Conservation (phyloP, 2,888 invertebrate species). For the Habrosyne pyritoides region DNA sequence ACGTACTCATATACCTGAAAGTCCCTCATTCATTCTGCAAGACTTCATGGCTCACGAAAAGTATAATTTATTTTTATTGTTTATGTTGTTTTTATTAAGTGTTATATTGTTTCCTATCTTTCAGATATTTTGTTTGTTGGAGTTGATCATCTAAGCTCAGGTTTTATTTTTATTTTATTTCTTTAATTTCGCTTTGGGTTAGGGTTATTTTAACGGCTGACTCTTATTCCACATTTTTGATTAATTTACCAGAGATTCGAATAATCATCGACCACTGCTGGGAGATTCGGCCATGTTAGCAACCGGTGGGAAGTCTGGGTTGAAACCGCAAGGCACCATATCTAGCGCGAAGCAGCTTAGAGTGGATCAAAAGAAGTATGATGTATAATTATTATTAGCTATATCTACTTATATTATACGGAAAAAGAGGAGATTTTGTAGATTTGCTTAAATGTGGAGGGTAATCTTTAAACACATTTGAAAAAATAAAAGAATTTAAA, state of each 20-base stretch:
- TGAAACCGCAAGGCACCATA: slow-evolving; percentile 94
- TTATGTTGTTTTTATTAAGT: slow-evolving; percentile 18
- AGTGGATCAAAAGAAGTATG: slow-evolving; percentile 94
- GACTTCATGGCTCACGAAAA: too few relatives aligned
- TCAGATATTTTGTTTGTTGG: slow-evolving; percentile 20
- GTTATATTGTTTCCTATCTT: too few relatives aligned
- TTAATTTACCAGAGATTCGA: slow-evolving; percentile 89
- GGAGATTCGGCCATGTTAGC: slow-evolving; percentile 97
- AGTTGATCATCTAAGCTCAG: slow-evolving; percentile 17
- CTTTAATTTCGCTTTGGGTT: slow-evolving; percentile 3
- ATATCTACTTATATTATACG: too few relatives aligned
- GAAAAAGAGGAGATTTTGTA: too few relatives aligned
- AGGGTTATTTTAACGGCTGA: neutral
- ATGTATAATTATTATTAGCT: slow-evolving; percentile 20
- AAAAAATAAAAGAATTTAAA: too few relatives aligned
- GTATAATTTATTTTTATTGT: slow-evolving; percentile 18
- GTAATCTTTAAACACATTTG: too few relatives aligned
- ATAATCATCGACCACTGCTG: slow-evolving; percentile 93
- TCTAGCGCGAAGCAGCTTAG: slow-evolving; percentile 94
- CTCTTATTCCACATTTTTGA: slow-evolving; percentile 9
- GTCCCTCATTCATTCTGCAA: too few relatives aligned
- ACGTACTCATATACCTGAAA: too few relatives aligned
- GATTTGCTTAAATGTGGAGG: too few relatives aligned
- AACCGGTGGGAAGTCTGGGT: slow-evolving; percentile 88
- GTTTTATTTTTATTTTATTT: slow-evolving; percentile 24